Base-by-base conservation (phyloP, 2,113 vertebrate species). In the Nothoprocta pentlandii region DNA sequence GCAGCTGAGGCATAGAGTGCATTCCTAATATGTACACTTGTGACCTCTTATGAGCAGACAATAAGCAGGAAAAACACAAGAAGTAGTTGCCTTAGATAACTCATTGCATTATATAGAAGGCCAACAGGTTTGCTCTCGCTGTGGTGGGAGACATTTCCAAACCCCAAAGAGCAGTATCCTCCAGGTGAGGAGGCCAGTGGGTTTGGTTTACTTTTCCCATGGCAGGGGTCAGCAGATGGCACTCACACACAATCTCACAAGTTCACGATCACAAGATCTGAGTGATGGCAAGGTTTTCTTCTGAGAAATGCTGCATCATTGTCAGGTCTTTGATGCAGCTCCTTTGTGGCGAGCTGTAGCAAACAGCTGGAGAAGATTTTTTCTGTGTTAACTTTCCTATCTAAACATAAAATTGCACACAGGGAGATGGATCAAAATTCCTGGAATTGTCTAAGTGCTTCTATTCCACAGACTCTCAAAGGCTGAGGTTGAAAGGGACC, bases 181-280 rank as follows among this genome's bases (percentile, higher is more conserved):
- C 49, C 47, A 30, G 30, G 39, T 10, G 36, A 62, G 6, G 22
- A 83, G 17, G 36, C 66, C 80, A 53, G 8, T 21, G 54, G 67
- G 30, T 53, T 85, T 56, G 79, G 22, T 15, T 81, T 66, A 49
- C 8, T 86, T 90, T 88, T 69, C 95, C 92, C 88, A 49, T 47
- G 91, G 53, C 44, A 92, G 86, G 58, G 94, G 89, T 96, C 96
- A 95, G 95, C 95, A 96, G 95, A 89, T 96, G 96, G 96, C 95
- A 96, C 94, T 96, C 94, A 93, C 80, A 95, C 92, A 96, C 96
- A 96, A 62, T 44, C 91, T 92, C 92, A 93, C 61, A 46, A 94
- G 83, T 81, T 94, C 64, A 19, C 83, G 88, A 42, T 5, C 12
- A 25, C 73, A 71, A 36, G 64, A 77, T 58, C 28, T 16, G 76